Conservation (phyloP, 1,140 invertebrate species). For the Meloidogyne floridensis region DNA sequence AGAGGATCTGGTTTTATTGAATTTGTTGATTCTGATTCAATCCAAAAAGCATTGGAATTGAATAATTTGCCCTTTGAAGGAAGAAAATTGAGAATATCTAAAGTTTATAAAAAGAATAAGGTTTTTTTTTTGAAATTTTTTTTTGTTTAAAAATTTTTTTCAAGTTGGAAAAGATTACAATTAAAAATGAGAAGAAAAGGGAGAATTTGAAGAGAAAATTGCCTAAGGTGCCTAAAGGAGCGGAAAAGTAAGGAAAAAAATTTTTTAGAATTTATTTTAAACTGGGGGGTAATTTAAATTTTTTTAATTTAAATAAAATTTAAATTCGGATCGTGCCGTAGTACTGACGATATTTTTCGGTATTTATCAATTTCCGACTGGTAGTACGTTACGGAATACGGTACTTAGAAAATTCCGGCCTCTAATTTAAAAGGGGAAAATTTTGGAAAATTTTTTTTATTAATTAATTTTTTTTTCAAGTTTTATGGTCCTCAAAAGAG, state of each 20-base stretch:
- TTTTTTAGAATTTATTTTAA: background rate
- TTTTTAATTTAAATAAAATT: too few species aligned
- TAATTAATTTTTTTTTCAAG: background rate
- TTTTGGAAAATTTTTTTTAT: background rate
- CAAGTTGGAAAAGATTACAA: background rate
- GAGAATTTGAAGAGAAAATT: conserved; percentile 2
- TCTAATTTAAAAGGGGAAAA: background rate
- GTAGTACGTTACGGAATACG: too few species aligned
- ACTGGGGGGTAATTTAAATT: background rate
- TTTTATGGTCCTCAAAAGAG: background rate
- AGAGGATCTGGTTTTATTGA: conserved; percentile 8
- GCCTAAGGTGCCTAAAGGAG: background rate
- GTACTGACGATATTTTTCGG: too few species aligned
- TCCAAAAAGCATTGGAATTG: background rate
- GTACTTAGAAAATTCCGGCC: background rate
- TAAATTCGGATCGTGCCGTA: too few species aligned
- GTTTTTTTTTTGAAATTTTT: conserved; percentile 7
- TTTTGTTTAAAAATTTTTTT: background rate
- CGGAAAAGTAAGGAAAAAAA: background rate
- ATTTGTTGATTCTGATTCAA: background rate
- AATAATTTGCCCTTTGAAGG: background rate
- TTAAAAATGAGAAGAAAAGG: background rate
- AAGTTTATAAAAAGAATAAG: conserved; percentile 23
- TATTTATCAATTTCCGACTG: too few species aligned
- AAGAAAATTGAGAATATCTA: conserved; percentile 14